Evolutionary conservation across 2,113 vertebrate genomes (phyloP), one percentile per base, ranked within the genome.

Genomic region (Zosterops japonicus): DNA sequence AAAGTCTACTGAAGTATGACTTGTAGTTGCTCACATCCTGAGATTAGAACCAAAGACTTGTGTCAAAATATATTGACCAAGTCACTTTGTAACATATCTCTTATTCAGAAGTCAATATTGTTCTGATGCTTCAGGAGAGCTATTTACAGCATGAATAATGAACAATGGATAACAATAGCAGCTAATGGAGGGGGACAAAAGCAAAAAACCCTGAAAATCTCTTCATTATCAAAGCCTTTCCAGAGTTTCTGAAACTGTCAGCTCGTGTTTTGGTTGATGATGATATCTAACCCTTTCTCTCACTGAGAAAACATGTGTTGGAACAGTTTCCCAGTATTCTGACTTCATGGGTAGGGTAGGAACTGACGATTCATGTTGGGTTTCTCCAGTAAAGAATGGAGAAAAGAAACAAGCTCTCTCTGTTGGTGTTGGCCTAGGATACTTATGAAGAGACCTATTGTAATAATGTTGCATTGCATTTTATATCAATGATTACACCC

Each of bases 381-480:
- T 23, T 49, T 88, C 49, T 90, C 13, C 33, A 21, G 11, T 20
- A 13, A 83, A 79, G 63, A 77, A 12, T 9, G 3, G 42, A 79
- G 33, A 57, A 67, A 29, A 87, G 41, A 46, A 93, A 78, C n/a
- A 64, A 82, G 24, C 21, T 6, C 2, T 71, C 93, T 56, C 35
- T 74, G 36, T 74, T 95, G 60, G 46, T 85, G 8, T 90, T 92
- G 79, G 61, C 75, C 76, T 83, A 27, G 69, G 63, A 79, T 55
- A 36, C 14, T 50, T 49, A 17, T 29, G 21, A 83, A 72, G 86
- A 47, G 33, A 63, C 5, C 15, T 28, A 28, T 59, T 83, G 46
- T 89, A 65, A 90, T 67, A 53, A 60, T 36, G 55, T 28, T 50
- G 27, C 31, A 19, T 64, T 83, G 19, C 35, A 7, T 75, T 76